Base-by-base conservation (phyloP, 2,113 vertebrate genomes). In the Nematolebias whitei region DNA sequence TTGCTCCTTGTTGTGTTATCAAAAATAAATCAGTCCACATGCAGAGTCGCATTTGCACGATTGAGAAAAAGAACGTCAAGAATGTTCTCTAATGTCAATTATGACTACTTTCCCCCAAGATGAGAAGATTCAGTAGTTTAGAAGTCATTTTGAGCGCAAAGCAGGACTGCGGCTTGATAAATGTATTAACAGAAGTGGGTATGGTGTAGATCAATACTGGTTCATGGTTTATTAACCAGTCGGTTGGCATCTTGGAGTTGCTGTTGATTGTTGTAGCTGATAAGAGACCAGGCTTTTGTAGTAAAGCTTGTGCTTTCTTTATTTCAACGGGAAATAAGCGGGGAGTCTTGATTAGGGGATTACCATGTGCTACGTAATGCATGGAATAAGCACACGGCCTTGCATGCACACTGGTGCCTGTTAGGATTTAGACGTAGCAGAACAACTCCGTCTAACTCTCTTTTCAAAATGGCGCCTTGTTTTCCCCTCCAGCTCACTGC, bases 381-480 rank as follows among this genome's bases (percentile, higher is more conserved):
- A 39, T 73, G 73, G 78, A 90, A 85, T 82, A 79, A 89, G 76
- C 82, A 71, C n/a, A 51, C 72, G 61, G 63, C 35, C 49, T 26
- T 65, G 39, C 75, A 69, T 54, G 74, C 85, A 80, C 63, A 72
- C 64, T 50, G 66, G 32, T 76, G 62, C 64, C 75, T 64, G 76
- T 65, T 73, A 64, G 80, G 82, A 76, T 83, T 78, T 79, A 51
- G 82, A 76, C 70, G 70, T 76, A 66, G 73, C 79, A 84, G 80
- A 82, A 76, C 67, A 85, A 85, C 87, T 83, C 79, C 23, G 78
- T 83, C 73, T 77, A 78, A 87, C 83, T 84, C 84, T 63, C 78
- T 73, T 83, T 88, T 72, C 87, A 91, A 91, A 90, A 90, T 91
- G 89, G 88, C 85, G 86, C 82, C 84, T 80, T 87, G 80, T 86